Evolutionary conservation across 2,888 invertebrate genomes (phyloP), one percentile per base, ranked within the genome.

Genomic region (Chymomyza fuscimana): DNA sequence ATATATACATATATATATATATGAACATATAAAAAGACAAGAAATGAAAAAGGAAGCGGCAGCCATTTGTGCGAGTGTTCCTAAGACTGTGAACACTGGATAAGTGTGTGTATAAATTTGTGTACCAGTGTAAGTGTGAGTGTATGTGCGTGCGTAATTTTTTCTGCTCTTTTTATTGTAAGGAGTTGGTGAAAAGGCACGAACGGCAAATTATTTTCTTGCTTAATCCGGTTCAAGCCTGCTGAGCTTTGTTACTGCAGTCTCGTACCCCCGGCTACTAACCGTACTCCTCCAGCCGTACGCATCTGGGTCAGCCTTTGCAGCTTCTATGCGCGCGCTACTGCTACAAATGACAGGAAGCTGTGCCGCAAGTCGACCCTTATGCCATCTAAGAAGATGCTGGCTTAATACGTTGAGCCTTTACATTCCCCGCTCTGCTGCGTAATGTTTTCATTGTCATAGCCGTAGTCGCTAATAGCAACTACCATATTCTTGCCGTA

Each of bases 201-300:
- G 86, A 89, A 86, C 88, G 75, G 86, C 89, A 88, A 86, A 86
- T 86, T 86, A 89, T 89, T 86, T 86, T 86, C 88, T 76, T 86
- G 74, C 82, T 88, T 89, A 86, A 86, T 86, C 88, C 89, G 87
- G 88, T 87, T 78, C 87, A 82, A 82, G 88, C 80, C 83, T 79
- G 83, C 81, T 75, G 83, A 87, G 86, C 85, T 78, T 77, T 77
- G 85, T 76, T 77, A 87, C 58, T 58, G 22, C 58, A 58, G 15
- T 22, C 12, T 22, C 15, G 19, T 22, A 65, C 16, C 61, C 50
- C 46, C 22, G n/a, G 12, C 54, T 32, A 32, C 32, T 32, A 32
- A 32, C 5, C 32, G 32, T 32, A 3, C 9, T 16, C 22, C 22
- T 10, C n/a, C 29, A 16, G 56, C 7, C 12, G 25, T n/a, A 51